Evolutionary conservation across 2,113 vertebrate genomes (phyloP).

Genomic region (Esox niger): DNA sequence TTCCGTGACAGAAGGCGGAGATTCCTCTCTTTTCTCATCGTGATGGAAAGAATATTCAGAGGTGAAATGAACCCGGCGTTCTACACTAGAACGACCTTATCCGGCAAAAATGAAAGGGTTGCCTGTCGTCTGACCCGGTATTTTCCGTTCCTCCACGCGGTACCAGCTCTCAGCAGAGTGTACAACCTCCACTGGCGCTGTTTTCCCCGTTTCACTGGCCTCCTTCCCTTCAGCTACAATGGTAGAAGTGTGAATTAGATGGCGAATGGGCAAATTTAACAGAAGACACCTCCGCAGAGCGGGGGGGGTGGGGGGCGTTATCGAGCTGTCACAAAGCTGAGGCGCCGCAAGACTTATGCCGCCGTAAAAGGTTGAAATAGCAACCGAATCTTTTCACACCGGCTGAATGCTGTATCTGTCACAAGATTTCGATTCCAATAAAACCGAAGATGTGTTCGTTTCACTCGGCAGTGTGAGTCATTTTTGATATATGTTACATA

Average conservation of each 20-base stretch:
- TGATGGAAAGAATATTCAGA: slow-evolving; percentile 49
- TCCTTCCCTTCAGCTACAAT: slow-evolving; percentile 54
- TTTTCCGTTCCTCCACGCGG: slow-evolving; percentile 10
- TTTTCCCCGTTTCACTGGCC: slow-evolving; percentile 72
- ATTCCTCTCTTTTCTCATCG: slow-evolving; percentile 44
- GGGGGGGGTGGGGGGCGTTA: too few relatives aligned
- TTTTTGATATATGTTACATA: slow-evolving; percentile 42
- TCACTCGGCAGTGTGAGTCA: slow-evolving; percentile 49
- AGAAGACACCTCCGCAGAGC: slow-evolving; percentile 63
- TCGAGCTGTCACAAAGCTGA: slow-evolving; percentile 68
- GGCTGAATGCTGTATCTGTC: slow-evolving; percentile 33
- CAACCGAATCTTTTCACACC: slow-evolving; percentile 58
- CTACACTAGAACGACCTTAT: slow-evolving; percentile 21
- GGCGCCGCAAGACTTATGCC: slow-evolving; percentile 17
- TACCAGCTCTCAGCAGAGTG: slow-evolving; percentile 17
- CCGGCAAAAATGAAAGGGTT: background rate
- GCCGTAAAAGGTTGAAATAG: slow-evolving; percentile 66
- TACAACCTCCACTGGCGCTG: slow-evolving; percentile 60
- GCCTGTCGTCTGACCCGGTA: slow-evolving; percentile 20
- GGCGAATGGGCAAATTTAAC: slow-evolving; percentile 65
- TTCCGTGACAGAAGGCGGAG: slow-evolving; percentile 75
- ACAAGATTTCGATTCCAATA: slow-evolving; percentile 34
- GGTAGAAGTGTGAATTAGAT: slow-evolving; percentile 75
- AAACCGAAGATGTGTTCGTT: slow-evolving; percentile 45
- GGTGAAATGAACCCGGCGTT: slow-evolving; percentile 69